Evolutionary conservation across 2,888 invertebrate species (phyloP), one percentile per base, ranked within the genome.

Genomic region (Rapana venosa): DNA sequence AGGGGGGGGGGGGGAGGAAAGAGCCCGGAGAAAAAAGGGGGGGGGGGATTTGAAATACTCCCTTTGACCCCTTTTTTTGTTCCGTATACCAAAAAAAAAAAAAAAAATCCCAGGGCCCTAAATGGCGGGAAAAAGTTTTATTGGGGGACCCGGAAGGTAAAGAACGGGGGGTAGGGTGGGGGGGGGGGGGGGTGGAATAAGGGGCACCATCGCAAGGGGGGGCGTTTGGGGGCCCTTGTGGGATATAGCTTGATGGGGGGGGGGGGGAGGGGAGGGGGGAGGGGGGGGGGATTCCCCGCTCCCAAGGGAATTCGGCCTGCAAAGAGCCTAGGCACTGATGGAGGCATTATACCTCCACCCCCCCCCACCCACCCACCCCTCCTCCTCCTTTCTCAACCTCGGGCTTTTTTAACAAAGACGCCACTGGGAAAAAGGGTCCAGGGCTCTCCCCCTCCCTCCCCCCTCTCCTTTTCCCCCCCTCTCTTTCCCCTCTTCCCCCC

Each of bases 311-410:
- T 81, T 91, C 91, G 81, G 89, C 61, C 87, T 89, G 77, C 61
- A 15, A 61, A 85, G 47, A 87, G 83, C 85, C 85, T 86, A 85
- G 89, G 90, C 87, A 89, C 90, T 89, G 91, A 91, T 90, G 89
- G 91, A 81, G 88, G 89, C 89, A 91, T 91, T 91, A 91, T 90
- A 89, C 91, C 89, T n/a, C n/a, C n/a, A n/a, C n/a, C n/a, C n/a
- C n/a, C n/a, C n/a, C n/a, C n/a, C n/a, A n/a, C n/a, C n/a, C n/a
- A n/a, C n/a, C n/a, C n/a, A n/a, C n/a, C n/a, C n/a, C n/a, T n/a
- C n/a, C n/a, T n/a, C n/a, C n/a, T n/a, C n/a, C n/a, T n/a, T n/a
- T n/a, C n/a, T n/a, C n/a, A n/a, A n/a, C n/a, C n/a, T n/a, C 86
- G 86, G 85, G 56, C 85, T 47, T 88, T 90, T 89, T 91, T 91